Conservation (phyloP, 1,140 invertebrate genomes). For the Drosophila kohkoa region DNA sequence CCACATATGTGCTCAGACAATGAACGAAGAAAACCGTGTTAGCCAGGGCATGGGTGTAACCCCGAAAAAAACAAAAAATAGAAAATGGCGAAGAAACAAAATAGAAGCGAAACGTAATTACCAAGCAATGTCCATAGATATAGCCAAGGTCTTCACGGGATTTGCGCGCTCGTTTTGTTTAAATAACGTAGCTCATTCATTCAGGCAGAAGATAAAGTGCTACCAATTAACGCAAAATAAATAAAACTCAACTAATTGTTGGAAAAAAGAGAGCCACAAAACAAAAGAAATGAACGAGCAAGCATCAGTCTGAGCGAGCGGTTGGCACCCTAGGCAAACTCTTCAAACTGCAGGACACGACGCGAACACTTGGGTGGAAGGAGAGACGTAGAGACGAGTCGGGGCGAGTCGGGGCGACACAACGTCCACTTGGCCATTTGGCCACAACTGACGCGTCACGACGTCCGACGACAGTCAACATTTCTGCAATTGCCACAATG, state of each 20-base stretch:
- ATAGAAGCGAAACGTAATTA: conserved; percentile 66
- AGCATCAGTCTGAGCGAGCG: conserved; percentile 43
- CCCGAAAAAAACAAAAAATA: conserved; percentile 19
- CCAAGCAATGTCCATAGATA: conserved; percentile 57
- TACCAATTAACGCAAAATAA: conserved; percentile 84
- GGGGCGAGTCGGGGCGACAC: conserved; percentile 28
- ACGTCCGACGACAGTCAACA: conserved; percentile 66
- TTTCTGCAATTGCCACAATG: conserved; percentile 83
- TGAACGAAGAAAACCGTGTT: conserved; percentile 23
- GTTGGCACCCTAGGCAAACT: conserved; percentile 59
- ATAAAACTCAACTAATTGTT: conserved; percentile 84
- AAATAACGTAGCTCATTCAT: conserved; percentile 82
- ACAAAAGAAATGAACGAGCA: conserved; percentile 54
- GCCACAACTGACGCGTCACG: conserved; percentile 31
- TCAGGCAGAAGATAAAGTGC: conserved; percentile 82
- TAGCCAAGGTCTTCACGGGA: conserved; percentile 67
- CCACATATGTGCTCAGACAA: conserved; percentile 40
- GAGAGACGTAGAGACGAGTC: no score
- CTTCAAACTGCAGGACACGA: conserved; percentile 49
- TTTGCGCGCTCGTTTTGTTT: conserved; percentile 67
- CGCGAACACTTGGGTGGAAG: no score
- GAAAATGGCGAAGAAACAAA: conserved; percentile 11
- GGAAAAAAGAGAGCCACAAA: conserved; percentile 52
- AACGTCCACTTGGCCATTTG: conserved; percentile 54
- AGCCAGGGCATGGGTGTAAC: conserved; percentile 16